phyloP scores from a whole-genome alignment of 1,140 invertebrate genomes.

The Anagrus nilaparvatae region DNA sequence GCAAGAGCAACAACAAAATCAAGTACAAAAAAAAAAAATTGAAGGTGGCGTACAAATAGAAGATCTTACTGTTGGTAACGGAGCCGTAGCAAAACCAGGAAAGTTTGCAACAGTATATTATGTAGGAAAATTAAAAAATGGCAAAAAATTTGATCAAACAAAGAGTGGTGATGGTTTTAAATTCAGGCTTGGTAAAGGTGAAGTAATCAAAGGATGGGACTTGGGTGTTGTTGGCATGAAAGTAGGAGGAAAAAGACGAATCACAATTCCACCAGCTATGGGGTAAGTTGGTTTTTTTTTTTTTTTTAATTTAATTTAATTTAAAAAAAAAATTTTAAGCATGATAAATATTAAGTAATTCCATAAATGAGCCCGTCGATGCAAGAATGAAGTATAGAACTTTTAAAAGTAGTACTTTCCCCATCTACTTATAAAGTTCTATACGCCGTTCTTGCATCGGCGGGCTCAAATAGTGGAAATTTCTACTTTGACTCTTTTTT shows the following conservation, averaged over 20 bases:
- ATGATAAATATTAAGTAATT: neutral
- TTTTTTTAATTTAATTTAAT: slow-evolving; percentile 5
- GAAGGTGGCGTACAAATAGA: slow-evolving; percentile 66
- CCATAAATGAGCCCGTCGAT: neutral
- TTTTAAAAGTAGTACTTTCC: no score
- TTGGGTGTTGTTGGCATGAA: slow-evolving; percentile 80
- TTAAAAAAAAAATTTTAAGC: slow-evolving; percentile 4
- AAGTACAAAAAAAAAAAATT: slow-evolving; percentile 49
- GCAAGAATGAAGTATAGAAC: no score
- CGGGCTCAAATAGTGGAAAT: no score
- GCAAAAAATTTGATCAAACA: slow-evolving; percentile 70
- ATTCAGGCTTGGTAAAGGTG: slow-evolving; percentile 71
- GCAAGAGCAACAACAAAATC: slow-evolving; percentile 19
- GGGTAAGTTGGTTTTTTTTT: slow-evolving; percentile 51
- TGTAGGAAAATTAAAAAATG: slow-evolving; percentile 66
- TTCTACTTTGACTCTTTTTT: no score
- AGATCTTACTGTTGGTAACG: slow-evolving; percentile 62
- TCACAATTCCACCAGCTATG: slow-evolving; percentile 73
- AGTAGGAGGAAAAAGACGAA: slow-evolving; percentile 79
- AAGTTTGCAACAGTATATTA: slow-evolving; percentile 71
- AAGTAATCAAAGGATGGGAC: slow-evolving; percentile 91
- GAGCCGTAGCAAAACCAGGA: slow-evolving; percentile 63
- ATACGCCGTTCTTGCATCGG: no score
- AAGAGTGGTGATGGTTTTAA: slow-evolving; percentile 69
- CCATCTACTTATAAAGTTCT: no score